phyloP scores from a whole-genome alignment of 2,888 invertebrate genomes.

The Nemapogon koenigi region DNA sequence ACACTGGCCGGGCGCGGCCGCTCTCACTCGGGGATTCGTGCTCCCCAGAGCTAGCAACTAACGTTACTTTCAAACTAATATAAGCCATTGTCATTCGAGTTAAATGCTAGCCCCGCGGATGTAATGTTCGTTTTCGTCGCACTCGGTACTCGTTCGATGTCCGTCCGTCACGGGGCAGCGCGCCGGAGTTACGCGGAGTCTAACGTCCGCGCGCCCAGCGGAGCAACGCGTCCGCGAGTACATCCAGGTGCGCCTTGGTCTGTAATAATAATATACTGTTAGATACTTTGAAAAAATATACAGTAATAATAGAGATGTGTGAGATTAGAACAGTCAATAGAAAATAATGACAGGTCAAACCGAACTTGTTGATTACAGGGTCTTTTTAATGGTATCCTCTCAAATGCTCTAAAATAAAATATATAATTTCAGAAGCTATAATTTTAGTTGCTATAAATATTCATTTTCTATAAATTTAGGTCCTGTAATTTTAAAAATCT shows the following conservation, averaged over 20 bases:
- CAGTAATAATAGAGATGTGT: not conserved
- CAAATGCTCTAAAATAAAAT: no score
- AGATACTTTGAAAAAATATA: not conserved
- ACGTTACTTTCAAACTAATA: no score
- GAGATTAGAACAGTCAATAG: not conserved
- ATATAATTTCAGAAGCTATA: no score
- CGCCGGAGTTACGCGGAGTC: constrained; percentile 31
- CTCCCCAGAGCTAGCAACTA: no score
- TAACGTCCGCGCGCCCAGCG: constrained; percentile 95
- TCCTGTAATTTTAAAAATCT: no score
- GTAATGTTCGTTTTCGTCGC: constrained; percentile 27
- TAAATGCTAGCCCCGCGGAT: no score
- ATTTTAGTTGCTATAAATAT: no score
- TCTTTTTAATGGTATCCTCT: no score
- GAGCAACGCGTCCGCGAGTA: constrained; percentile 90
- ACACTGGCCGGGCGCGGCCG: constrained; percentile 45
- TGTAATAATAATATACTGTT: constrained; percentile 35
- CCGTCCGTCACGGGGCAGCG: constrained; percentile 26
- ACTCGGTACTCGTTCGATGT: constrained; percentile 33
- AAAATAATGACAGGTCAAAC: no score
- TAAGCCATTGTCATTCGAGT: constrained; percentile 3
- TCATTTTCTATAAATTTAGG: no score
- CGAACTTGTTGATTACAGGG: no score
- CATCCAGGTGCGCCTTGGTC: constrained; percentile 95
- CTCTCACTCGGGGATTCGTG: constrained; percentile 46